Base-by-base conservation (phyloP, 2,113 vertebrate genomes). In the Symphodus melops region DNA sequence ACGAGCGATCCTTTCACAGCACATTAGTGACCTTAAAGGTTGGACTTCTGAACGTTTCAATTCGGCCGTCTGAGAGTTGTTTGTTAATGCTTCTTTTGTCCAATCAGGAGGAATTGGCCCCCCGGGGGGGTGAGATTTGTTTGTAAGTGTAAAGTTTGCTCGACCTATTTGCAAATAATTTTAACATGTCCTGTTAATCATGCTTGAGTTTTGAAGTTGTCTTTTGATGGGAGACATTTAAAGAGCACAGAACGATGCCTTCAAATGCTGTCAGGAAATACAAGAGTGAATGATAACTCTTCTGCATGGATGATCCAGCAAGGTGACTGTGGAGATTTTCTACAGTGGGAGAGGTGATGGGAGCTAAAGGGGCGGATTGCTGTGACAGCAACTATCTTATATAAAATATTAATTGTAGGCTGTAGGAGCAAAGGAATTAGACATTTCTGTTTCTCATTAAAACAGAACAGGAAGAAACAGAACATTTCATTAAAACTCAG, bases 191-290 rank as follows among this genome's bases (percentile, higher is more conserved):
- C 69, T 20, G 41, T 28, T 21, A 17, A 55, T 9, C 48, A 33
- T 55, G 67, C 68, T 52, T 57, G 77, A 80, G 81, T 65, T 59
- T n/a, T n/a, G 51, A 49, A 48, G 55, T 37, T 2, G 5, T 14
- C 16, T 48, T 17, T 23, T 6, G 55, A 42, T 28, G n/a, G 53
- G 44, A 67, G 20, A 68, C 58, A 83, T 66, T 71, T 75, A 62
- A 62, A 49, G 41, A 71, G 23, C 55, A 66, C 21, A 60, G 75
- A 69, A 33, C 36, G 77, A 68, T 84, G 81, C 84, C 17, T 88
- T 85, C 84, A 81, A 0, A 42, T 68, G 56, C 75, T 58, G 75
- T 72, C 71, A 58, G 68, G 19, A 71, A 77, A 65, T 41, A 1
- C 8, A n/a, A 7, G 1, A 0, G 16, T 51, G 19, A 51, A 10